These are phyloP conservation scores for Ibidorhyncha struthersii DNA, from an alignment of 2,113 vertebrate species.

Conservation along the genomic window DNA sequence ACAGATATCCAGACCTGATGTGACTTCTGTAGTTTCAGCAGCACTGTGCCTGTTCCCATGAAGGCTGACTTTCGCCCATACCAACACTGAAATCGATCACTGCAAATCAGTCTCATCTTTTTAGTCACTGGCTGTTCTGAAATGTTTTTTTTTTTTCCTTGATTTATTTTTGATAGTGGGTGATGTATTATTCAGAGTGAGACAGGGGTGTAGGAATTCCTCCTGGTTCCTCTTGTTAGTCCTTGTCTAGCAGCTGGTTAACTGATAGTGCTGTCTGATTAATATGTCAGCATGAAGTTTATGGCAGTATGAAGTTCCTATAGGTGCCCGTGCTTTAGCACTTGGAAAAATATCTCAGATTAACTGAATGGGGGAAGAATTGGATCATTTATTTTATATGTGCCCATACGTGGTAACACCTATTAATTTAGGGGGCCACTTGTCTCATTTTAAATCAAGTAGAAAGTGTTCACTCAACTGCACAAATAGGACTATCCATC, in stretches of 20 bases:
- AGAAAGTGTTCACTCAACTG: background rate
- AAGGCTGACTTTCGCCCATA: background rate
- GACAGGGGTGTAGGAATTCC: background rate
- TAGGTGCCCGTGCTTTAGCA: background rate
- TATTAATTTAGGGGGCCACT: background rate
- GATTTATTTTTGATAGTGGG: background rate
- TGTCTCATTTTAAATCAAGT: background rate
- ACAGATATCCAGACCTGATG: background rate
- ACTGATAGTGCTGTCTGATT: background rate
- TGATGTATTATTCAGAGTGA: background rate
- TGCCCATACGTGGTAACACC: background rate
- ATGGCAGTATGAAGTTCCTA: background rate
- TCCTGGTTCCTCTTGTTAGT: background rate
- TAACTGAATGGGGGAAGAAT: background rate
- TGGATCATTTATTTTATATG: background rate
- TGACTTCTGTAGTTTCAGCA: background rate
- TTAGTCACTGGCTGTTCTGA: too few species aligned
- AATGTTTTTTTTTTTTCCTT: background rate
- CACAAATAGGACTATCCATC: background rate
- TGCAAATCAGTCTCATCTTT: too few species aligned
- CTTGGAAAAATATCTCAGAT: background rate
- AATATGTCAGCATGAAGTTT: background rate
- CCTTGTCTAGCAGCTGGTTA: background rate
- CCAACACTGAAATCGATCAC: background rate
- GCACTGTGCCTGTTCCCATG: background rate